phyloP scores from a whole-genome alignment of 2,888 invertebrate genomes.

The Nycteola revayana region DNA sequence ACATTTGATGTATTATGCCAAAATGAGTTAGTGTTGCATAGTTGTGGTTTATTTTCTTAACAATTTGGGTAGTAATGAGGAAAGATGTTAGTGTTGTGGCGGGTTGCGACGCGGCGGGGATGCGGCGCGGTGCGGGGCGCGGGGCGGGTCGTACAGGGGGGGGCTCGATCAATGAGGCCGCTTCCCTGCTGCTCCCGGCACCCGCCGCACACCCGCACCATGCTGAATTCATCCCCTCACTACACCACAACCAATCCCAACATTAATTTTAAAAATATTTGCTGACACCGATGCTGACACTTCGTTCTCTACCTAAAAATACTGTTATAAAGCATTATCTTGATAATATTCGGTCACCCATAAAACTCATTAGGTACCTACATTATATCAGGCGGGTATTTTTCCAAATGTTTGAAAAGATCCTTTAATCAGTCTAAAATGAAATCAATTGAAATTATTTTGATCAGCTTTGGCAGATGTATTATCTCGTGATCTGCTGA shows the following conservation, averaged over 20 bases:
- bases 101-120: slow-evolving; percentile 50
- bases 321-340: slow-evolving; percentile 24
- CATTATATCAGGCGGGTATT: slow-evolving; percentile 11
- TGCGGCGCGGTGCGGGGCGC: slow-evolving; percentile 30
- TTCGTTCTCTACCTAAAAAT: slow-evolving; percentile 18
- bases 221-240: slow-evolving; percentile 53
- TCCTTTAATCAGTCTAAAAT: background rate
- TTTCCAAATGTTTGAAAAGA: no score
- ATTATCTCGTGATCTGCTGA: no score
- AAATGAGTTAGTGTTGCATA: no score
- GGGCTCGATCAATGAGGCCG: slow-evolving; percentile 75
- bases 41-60: slow-evolving; percentile 2
- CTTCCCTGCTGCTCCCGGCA: slow-evolving; percentile 35
- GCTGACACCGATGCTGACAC: slow-evolving; percentile 34
- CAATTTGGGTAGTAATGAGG: slow-evolving; percentile 39
- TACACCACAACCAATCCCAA: slow-evolving; percentile 59
- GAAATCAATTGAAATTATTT: no score
- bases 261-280: slow-evolving; percentile 53
- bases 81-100: slow-evolving; percentile 55
- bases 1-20: no score
- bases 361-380: slow-evolving; percentile 17
- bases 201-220: slow-evolving; percentile 35
- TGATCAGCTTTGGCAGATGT: no score
- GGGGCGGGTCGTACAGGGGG: slow-evolving; percentile 61
- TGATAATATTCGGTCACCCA: slow-evolving; percentile 17